phyloP scores from a whole-genome alignment of 1,140 invertebrate species.

The Ditylenchus dipsaci region DNA sequence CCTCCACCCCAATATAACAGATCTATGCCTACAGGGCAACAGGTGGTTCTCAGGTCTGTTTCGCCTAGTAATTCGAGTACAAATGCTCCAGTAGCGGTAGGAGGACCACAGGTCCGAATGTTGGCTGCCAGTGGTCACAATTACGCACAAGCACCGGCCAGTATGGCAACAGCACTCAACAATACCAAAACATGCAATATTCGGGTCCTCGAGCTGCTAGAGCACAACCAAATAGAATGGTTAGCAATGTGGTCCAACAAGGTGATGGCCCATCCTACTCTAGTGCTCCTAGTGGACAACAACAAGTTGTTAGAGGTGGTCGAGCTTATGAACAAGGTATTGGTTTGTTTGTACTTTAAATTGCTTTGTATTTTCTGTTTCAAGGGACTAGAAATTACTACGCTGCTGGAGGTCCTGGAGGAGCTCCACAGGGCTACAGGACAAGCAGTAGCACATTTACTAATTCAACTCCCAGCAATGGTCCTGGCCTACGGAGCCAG shows the following conservation, averaged over 20 bases:
- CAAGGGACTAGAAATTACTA: constrained; percentile 9
- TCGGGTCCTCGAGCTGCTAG: background rate
- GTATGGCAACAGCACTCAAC: background rate
- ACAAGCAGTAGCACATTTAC: background rate
- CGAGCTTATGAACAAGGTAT: background rate
- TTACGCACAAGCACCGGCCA: background rate
- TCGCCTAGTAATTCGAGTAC: background rate
- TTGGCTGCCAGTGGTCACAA: background rate
- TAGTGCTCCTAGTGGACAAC: background rate
- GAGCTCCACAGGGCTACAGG: background rate
- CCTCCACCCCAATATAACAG: no score
- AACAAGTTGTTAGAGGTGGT: background rate
- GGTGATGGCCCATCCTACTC: background rate
- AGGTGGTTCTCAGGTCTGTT: background rate
- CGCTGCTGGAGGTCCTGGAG: background rate
- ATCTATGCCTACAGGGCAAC: no score
- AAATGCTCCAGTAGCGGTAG: background rate
- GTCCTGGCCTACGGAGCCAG: background rate
- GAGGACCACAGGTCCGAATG: background rate
- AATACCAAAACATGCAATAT: background rate
- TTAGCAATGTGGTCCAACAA: no score
- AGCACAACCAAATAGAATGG: no score
- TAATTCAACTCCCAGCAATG: background rate
- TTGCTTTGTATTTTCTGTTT: background rate
- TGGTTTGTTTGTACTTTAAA: background rate